Conservation (phyloP, 2,888 invertebrate species). For the Deilephila elpenor region DNA sequence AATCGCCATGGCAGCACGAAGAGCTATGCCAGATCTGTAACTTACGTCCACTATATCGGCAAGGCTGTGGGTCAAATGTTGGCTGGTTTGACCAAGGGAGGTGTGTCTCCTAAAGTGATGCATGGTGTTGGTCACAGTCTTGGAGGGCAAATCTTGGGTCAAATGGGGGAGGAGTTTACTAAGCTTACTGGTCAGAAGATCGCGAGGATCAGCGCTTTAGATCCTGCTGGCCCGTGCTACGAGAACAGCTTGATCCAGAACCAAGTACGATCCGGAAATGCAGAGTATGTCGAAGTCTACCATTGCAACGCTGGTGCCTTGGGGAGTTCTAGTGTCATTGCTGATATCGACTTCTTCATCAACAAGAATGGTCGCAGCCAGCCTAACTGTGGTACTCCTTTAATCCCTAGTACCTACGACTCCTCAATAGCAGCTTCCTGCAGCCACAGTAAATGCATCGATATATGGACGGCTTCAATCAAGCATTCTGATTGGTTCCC, state of each 20-base stretch:
- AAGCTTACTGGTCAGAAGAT: slow-evolving; percentile 62
- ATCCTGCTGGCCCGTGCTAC: slow-evolving; percentile 79
- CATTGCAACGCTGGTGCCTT: slow-evolving; percentile 85
- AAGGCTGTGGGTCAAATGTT: slow-evolving; percentile 67
- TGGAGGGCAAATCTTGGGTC: slow-evolving; percentile 72
- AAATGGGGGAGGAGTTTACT: slow-evolving; percentile 63
- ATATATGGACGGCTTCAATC: slow-evolving; percentile 69
- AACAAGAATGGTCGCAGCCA: slow-evolving; percentile 85
- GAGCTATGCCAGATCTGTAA: slow-evolving; percentile 74
- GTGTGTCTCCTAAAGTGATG: slow-evolving; percentile 65
- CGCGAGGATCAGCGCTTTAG: slow-evolving; percentile 69
- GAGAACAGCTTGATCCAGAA: slow-evolving; percentile 67
- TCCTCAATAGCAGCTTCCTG: slow-evolving; percentile 73
- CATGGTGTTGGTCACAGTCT: slow-evolving; percentile 77
- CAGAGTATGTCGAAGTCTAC: slow-evolving; percentile 85
- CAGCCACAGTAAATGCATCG: slow-evolving; percentile 70
- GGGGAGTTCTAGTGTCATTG: slow-evolving; percentile 79
- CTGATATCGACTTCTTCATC: slow-evolving; percentile 84
- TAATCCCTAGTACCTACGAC: slow-evolving; percentile 68
- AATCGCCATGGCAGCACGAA: slow-evolving; percentile 63
- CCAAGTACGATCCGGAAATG: slow-evolving; percentile 82
- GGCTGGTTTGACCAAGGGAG: slow-evolving; percentile 54
- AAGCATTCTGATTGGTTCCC: slow-evolving; percentile 61
- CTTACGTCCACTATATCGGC: slow-evolving; percentile 73
- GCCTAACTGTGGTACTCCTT: slow-evolving; percentile 78